Evolutionary conservation across 1,140 invertebrate genomes (phyloP).

Genomic region (Drosophila suzukii): DNA sequence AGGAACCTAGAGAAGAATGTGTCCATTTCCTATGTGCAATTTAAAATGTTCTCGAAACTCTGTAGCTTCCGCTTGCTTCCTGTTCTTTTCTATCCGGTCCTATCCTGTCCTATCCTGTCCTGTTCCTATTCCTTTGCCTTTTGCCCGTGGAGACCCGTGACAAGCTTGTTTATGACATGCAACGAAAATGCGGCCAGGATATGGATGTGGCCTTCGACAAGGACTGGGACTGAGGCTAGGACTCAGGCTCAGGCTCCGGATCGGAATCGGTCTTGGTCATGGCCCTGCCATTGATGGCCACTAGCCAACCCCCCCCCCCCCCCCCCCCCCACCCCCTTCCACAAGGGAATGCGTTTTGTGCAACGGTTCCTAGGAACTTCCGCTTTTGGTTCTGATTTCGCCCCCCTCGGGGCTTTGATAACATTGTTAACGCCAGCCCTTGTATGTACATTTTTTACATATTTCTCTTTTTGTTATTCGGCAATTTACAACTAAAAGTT

Average conservation of each 20-base stretch:
- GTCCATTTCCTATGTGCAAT: constrained; percentile 21
- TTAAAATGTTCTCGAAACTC: constrained; percentile 13
- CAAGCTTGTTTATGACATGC: constrained; percentile 56
- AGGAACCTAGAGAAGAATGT: constrained; percentile 5
- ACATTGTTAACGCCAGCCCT: constrained; percentile 53
- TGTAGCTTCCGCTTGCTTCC: neutral
- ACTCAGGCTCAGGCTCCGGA: neutral
- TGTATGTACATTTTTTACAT: constrained; percentile 12
- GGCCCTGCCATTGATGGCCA: constrained; percentile 25
- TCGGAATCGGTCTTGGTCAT: constrained; percentile 10
- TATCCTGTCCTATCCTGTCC: too few species aligned
- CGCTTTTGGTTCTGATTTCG: constrained; percentile 10
- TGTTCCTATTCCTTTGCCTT: too few species aligned
- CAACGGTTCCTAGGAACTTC: constrained; percentile 1
- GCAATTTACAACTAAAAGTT: constrained; percentile 62
- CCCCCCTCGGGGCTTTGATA: constrained; percentile 18
- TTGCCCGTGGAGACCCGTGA: constrained; percentile 4
- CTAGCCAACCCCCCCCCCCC: neutral
- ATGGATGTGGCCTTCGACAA: constrained; percentile 12
- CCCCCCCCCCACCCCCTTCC: neutral
- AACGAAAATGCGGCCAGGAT: constrained; percentile 43
- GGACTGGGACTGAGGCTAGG: neutral
- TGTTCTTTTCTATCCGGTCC: too few species aligned
- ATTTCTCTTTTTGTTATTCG: constrained; percentile 24
- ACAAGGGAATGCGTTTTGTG: neutral